phyloP scores from a whole-genome alignment of 2,113 vertebrate genomes.

The Fulmarus glacialis region DNA sequence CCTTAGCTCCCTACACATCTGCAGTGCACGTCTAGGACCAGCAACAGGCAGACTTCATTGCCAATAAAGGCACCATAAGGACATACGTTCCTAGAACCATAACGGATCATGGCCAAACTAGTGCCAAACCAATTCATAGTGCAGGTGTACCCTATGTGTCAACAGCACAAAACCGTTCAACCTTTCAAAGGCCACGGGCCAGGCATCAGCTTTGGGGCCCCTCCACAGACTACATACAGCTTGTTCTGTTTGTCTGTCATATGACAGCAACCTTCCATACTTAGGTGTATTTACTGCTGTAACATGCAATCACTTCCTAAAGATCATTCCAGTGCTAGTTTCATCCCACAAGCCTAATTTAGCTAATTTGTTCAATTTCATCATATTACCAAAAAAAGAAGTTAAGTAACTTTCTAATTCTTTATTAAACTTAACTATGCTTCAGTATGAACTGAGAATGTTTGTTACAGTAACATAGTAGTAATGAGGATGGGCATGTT shows the following conservation, averaged over 20 bases:
- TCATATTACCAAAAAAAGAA: not conserved
- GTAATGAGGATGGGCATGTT: not conserved
- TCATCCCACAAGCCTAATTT: not conserved
- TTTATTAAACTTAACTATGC: not conserved
- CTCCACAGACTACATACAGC: not conserved
- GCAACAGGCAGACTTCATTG: not conserved
- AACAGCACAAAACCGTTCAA: not conserved
- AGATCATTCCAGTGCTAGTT: not conserved
- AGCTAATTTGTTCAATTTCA: not conserved
- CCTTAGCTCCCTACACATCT: rapidly evolving
- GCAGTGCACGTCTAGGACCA: rapidly evolving
- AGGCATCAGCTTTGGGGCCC: not conserved
- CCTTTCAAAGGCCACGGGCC: not conserved
- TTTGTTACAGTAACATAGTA: not conserved
- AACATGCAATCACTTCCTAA: not conserved
- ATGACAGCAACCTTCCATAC: not conserved
- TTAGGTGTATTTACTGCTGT: not conserved
- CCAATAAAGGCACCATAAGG: not conserved
- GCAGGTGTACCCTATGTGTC: rapidly evolving
- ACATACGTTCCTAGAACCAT: not conserved
- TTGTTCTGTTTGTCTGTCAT: not conserved
- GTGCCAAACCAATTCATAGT: not conserved
- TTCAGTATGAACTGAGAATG: not conserved
- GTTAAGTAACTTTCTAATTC: not conserved
- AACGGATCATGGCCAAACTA: not conserved